phyloP scores from a whole-genome alignment of 1,140 invertebrate genomes.

The Heliothis subflexa region DNA sequence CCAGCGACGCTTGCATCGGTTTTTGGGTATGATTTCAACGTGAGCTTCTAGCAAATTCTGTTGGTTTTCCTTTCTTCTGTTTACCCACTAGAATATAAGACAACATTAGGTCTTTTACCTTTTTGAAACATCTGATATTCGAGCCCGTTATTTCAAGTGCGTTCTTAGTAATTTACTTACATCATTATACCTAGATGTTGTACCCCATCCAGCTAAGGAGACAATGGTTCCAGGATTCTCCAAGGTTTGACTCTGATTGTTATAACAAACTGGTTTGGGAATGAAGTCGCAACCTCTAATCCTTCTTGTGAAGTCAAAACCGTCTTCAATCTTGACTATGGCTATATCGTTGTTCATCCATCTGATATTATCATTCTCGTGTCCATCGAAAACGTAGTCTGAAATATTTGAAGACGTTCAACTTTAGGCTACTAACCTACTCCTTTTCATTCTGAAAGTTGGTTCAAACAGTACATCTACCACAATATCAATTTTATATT shows the following conservation, averaged over 20 bases:
- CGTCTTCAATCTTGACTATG: constrained; percentile 77
- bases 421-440: constrained; percentile 63
- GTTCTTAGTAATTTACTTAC: constrained; percentile 63
- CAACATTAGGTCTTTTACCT: background rate
- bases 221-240: constrained; percentile 79
- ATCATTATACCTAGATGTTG: constrained; percentile 72
- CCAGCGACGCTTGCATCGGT: constrained; percentile 76
- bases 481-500: no score
- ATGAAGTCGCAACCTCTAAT: constrained; percentile 76
- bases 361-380: constrained; percentile 79
- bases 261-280: constrained; percentile 67
- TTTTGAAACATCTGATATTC: background rate
- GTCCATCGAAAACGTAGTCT: constrained; percentile 83
- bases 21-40: constrained; percentile 80
- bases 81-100: constrained; percentile 69
- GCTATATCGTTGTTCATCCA: constrained; percentile 83
- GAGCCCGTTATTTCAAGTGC: no score
- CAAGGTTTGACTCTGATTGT: constrained; percentile 75
- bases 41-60: constrained; percentile 78
- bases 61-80: constrained; percentile 71
- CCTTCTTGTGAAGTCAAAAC: constrained; percentile 75
- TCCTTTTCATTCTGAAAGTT: no score
- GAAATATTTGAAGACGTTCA: constrained; percentile 58
- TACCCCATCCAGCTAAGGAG: constrained; percentile 79
- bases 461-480: no score